Evolutionary conservation across 2,888 invertebrate species (phyloP), one percentile per base, ranked within the genome.

Genomic region (Papilio demoleus): DNA sequence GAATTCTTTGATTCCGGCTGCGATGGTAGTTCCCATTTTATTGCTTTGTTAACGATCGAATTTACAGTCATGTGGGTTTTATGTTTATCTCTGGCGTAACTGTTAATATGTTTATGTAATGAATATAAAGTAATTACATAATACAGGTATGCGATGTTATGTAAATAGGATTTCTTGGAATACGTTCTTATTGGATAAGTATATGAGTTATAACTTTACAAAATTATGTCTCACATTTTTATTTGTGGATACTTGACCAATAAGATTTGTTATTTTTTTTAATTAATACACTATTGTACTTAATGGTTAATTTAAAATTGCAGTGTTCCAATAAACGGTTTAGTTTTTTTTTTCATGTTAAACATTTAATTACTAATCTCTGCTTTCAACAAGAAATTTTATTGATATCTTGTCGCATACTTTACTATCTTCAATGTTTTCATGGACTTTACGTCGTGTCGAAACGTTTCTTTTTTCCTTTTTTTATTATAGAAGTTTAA

Each of bases 41-140:
- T 87, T 84, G 79, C 81, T 75, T 70, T 81, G 79, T 85, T 88
- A 86, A 87, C 82, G 83, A 83, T 82, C 80, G 77, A 79, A 79
- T 79, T 82, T 79, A 85, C 76, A 79, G 76, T 81, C 81, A 81
- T 82, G 78, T 76, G 81, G 76, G 74, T 77, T 79, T 79, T 74
- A 77, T 77, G 74, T 72, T 73, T 73, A 70, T 74, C 66, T 70
- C 36, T 11, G 40, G 50, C 50, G 17, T 68, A 68, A 65, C 59
- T 53, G 65, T 59, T 68, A 50, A 65, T 65, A 65, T 65, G 40
- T 60, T 14, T 12, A 22, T 45, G 24, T 60, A 59, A 60, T 64
- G 60, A 63, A 68, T 36, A 63, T 63, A 38, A 64, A 47, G 34
- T 63, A 50, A 68, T 68, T 64, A 68, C 63, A 59, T 64, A 68